These are phyloP conservation scores for Drosophila gaucha DNA, from an alignment of 2,888 invertebrate species.

Conservation along the genomic window DNA sequence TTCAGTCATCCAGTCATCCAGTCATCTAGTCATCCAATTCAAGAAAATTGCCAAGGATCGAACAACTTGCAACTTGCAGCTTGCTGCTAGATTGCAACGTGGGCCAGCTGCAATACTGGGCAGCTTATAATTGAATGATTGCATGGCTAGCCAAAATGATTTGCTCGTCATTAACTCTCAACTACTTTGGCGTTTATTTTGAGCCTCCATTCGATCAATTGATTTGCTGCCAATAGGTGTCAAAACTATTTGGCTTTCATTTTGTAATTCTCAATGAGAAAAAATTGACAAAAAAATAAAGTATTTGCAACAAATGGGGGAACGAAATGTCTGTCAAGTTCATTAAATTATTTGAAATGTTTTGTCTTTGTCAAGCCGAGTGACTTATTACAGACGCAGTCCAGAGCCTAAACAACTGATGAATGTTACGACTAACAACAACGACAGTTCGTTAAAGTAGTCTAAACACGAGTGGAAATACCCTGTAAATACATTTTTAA, in stretches of 20 bases:
- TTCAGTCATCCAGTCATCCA: conserved; percentile 39
- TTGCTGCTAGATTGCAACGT: conserved; percentile 6
- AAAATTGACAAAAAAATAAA: neutral
- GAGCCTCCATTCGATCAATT: conserved; percentile 46
- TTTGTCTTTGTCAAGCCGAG: conserved; percentile 67
- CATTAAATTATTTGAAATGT: conserved; percentile 75
- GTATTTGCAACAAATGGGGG: conserved; percentile 46
- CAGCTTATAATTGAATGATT: conserved; percentile 79
- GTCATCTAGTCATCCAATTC: conserved; percentile 66
- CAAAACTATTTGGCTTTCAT: conserved; percentile 63
- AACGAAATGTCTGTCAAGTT: conserved; percentile 62
- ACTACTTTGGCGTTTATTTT: conserved; percentile 39
- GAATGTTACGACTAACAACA: conserved; percentile 58
- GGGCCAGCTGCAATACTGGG: conserved; percentile 30
- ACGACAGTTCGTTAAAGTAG: neutral
- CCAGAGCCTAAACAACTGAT: conserved; percentile 66
- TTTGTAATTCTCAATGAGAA: conserved; percentile 9
- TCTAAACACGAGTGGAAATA: neutral
- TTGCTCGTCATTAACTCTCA: conserved; percentile 71
- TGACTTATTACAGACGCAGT: conserved; percentile 77
- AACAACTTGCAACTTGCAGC: conserved; percentile 16
- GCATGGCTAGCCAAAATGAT: conserved; percentile 68
- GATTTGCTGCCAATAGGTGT: conserved; percentile 66
- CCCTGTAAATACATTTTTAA: neutral
- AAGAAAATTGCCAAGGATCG: conserved; percentile 58